Evolutionary conservation across 2,888 invertebrate genomes (phyloP), one percentile per base, ranked within the genome.

Genomic region (Drosophila tanythrix): DNA sequence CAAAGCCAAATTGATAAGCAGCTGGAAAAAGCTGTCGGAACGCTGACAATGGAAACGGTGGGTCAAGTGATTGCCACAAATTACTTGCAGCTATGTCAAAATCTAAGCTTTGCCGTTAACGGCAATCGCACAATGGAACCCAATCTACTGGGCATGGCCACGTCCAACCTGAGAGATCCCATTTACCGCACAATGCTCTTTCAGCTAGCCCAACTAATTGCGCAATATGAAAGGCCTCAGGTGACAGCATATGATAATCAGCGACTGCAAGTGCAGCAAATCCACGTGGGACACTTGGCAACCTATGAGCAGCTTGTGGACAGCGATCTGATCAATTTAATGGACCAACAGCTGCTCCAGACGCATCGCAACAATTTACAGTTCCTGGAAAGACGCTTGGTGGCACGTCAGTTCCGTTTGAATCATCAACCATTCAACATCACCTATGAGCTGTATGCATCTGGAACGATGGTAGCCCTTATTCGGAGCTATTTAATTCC

Each of bases 391-490:
- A 78, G 86, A 11, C 81, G 82, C 31, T 70, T 90, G 11, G 80
- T 90, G 18, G 94, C 95, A 2, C 94, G 95, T 46, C 96, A 96
- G 88, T 94, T 94, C 52, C 95, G 96, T 77, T 93, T 96, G 40
- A 95, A 95, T 92, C 95, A 96, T 92, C 94, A 95, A 68, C 93
- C 94, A 1, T 96, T 96, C 93, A 94, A 93, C 58, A 94, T 95
- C 58, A 94, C 93, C 68, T 91, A 96, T 70, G 92, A 94, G 35
- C 92, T 96, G 8, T 93, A 93, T 56, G 94, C 95, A 58, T 94
- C 95, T 35, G 93, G 94, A 66, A 92, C 94, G 6, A 93, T 92
- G 36, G 93, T 94, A 40, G 95, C 94, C 0, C 93, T 94, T 15
- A 91, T 96, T 66, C 95, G 95, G 76, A 92, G 95, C 27, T 96